Conservation (phyloP, 2,113 vertebrate species). For the Sphyrna mokarran region DNA sequence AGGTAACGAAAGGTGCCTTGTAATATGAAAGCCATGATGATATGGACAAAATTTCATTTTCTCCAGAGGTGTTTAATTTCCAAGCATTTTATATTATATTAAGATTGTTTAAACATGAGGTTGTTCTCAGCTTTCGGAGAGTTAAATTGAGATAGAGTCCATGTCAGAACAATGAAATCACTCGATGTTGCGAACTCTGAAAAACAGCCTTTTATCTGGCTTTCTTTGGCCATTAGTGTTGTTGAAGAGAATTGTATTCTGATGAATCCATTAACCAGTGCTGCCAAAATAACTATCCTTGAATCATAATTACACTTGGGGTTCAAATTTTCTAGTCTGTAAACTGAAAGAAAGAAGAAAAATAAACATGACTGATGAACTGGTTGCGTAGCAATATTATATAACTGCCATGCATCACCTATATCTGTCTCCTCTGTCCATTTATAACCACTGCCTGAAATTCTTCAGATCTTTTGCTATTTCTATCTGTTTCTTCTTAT, state of each 20-base stretch:
- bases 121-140: not conserved
- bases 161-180: not conserved
- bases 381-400: not conserved
- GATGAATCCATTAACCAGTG: not conserved
- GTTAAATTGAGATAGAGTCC: not conserved
- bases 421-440: not conserved
- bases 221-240: constrained; percentile 23
- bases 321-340: constrained; percentile 25
- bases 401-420: not conserved
- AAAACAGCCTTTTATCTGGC: not conserved
- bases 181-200: not conserved
- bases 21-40: not conserved
- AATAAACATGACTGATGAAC: constrained; percentile 5
- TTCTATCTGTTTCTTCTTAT: not conserved
- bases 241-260: constrained; percentile 12
- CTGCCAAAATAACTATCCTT: constrained; percentile 29
- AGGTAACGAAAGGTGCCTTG: not conserved
- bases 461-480: not conserved
- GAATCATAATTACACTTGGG: not conserved
- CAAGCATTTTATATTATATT: not conserved
- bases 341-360: constrained; percentile 3
- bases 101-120: not conserved
- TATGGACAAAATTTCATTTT: not conserved
- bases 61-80: not conserved
- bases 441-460: not conserved